Base-by-base conservation (phyloP, 2,797 vertebrate genomes). In the Alauda arvensis region DNA sequence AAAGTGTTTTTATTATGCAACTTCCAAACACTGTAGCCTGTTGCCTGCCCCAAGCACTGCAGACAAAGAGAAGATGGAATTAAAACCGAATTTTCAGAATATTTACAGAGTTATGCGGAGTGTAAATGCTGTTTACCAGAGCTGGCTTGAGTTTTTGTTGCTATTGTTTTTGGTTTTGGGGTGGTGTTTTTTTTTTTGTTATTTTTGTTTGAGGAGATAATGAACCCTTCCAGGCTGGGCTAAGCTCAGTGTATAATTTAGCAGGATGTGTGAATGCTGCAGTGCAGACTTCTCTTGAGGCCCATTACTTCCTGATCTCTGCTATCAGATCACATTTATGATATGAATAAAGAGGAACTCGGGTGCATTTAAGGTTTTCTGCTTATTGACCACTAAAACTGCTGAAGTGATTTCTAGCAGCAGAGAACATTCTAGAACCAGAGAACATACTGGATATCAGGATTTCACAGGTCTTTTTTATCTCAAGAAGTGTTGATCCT, bases 321-420 rank as follows among this genome's bases (percentile, higher is more conserved):
- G 75, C 43, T 84, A 52, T 81, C 74, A 89, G 72, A 91, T 65
- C 85, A 78, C 48, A 43, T 93, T 78, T 83, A 88, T 57, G 79
- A 46, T 2, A 11, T 74, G 52, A 66, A 85, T 68, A 88, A 92
- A 86, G 53, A 95, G 48, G n/a, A 55, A 42, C 85, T 86, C 63
- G 77, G 45, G 39, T 75, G 85, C 60, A 72, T 83, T 94, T 87
- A 77, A 42, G 40, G 52, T 86, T 68, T 87, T 65, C 29, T 79
- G 62, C 52, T 91, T 89, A 70, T 20, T 81, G 21, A 60, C 76
- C 45, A 62, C 90, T 94, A 90, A 88, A 78, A 59, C 69, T 55
- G 70, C 62, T 88, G 19, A 86, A 72, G 48, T 87, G 77, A 83
- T 82, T 87, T 91, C 79, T 88, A 77, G n/a, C 34, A 71, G 72